These are phyloP conservation scores for Epizoanthus ramosus DNA, from an alignment of 92 coral and sea anemone genomes.

Conservation along the genomic window DNA sequence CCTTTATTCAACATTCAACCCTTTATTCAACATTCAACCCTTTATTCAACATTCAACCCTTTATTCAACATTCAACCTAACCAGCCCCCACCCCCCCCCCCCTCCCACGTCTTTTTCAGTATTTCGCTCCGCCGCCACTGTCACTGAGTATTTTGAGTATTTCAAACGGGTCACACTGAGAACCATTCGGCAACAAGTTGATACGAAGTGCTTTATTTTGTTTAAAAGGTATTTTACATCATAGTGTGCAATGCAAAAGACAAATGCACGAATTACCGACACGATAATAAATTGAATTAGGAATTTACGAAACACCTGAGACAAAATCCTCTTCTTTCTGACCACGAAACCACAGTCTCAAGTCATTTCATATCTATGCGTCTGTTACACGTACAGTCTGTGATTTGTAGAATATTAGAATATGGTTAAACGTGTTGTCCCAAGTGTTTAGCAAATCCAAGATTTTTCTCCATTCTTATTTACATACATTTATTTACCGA, in stretches of 20 bases:
- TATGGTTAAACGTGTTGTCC: constrained; percentile 1
- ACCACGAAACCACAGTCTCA: background rate
- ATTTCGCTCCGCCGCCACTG: no score
- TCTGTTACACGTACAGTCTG: background rate
- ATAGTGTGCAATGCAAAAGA: constrained; percentile 19
- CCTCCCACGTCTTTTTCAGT: no score
- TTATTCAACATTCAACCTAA: no score
- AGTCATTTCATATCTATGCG: background rate
- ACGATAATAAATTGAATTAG: constrained; percentile 10
- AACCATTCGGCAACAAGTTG: background rate
- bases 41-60: no score
- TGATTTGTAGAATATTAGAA: no score
- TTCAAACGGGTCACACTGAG: no score
- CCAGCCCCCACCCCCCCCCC: no score
- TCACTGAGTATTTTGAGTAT: no score
- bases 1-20: no score
- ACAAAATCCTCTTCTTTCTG: background rate
- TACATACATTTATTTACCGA: constrained; percentile 17
- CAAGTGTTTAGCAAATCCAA: constrained; percentile 12
- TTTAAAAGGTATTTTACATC: constrained; percentile 18
- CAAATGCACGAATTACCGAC: constrained; percentile 3
- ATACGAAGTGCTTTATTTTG: constrained; percentile 20
- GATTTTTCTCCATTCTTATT: constrained; percentile 9
- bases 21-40: no score
- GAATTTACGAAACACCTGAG: background rate